Percentiles rank a stretch among this genome's conserved stretches.
Conservation (phyloP, 35 echinoderm and acorn worm genomes). For the Heliocidaris tuberculata region DNA sequence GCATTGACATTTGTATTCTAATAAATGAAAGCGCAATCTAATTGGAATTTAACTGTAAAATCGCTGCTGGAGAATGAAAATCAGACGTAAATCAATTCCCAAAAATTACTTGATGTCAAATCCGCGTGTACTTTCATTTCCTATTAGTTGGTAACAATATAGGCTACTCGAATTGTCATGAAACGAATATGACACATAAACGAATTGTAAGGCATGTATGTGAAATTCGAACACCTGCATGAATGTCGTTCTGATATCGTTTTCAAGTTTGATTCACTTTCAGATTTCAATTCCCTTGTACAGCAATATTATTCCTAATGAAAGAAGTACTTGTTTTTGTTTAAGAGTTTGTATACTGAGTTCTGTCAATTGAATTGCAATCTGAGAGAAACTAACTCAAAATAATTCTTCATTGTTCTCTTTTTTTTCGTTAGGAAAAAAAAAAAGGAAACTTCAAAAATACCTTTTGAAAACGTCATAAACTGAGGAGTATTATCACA, state of each 20-base stretch:
- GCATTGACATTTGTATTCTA: too few species aligned
- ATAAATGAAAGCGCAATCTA: neutral
- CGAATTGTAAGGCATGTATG: neutral
- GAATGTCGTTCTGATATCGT: neutral
- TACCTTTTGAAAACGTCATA: neutral
- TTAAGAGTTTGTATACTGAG: neutral
- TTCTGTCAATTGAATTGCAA: neutral
- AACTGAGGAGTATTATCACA: too few species aligned
- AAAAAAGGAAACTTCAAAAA: neutral
- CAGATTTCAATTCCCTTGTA: neutral
- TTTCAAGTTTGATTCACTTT: neutral
- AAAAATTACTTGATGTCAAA: neutral
- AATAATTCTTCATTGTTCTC: neutral
- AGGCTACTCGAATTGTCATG: neutral
- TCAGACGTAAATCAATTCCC: neutral
- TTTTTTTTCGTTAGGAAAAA: neutral
- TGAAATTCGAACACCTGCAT: neutral
- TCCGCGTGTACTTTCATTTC: neutral
- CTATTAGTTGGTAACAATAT: neutral
- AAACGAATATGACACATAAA: neutral
- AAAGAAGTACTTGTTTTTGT: neutral
- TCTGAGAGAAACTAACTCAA: neutral
- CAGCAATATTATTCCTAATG: neutral
- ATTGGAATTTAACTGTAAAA: neutral
- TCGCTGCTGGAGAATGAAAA: neutral